These are phyloP conservation scores for Conus ventricosus DNA, from an alignment of 1,140 invertebrate genomes.

Conservation along the genomic window DNA sequence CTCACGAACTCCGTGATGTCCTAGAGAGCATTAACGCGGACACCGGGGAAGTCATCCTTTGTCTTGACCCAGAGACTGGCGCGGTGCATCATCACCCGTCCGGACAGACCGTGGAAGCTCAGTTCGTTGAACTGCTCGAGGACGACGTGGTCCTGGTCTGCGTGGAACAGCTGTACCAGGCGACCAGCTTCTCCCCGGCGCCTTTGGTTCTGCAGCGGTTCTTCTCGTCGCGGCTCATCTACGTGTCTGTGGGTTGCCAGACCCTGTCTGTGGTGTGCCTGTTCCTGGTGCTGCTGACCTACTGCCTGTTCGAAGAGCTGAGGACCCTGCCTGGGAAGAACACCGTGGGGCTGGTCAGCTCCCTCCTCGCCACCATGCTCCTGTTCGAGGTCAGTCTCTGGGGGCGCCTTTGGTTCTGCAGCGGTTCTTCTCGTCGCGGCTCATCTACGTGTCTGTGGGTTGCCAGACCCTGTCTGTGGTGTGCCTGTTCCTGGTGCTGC, in stretches of 20 bases:
- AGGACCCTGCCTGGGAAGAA: conserved; percentile 18
- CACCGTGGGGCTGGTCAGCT: neutral
- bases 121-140: neutral
- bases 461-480: conserved; percentile 2
- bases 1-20: neutral
- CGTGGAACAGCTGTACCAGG: neutral
- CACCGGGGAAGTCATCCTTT: neutral
- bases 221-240: neutral
- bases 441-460: neutral
- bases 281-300: conserved; percentile 12
- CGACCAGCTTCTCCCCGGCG: neutral
- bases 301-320: conserved; percentile 16
- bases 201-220: neutral
- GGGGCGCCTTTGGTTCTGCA: neutral
- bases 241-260: conserved; percentile 1
- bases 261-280: neutral
- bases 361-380: neutral
- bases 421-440: neutral
- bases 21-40: neutral
- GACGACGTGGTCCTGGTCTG: neutral
- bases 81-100: neutral
- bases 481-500: conserved; percentile 9
- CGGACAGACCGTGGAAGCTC: neutral
- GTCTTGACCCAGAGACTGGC: neutral
- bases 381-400: conserved; percentile 3